Conservation (phyloP, 2,888 invertebrate species). For the Marronus borbonicus region DNA sequence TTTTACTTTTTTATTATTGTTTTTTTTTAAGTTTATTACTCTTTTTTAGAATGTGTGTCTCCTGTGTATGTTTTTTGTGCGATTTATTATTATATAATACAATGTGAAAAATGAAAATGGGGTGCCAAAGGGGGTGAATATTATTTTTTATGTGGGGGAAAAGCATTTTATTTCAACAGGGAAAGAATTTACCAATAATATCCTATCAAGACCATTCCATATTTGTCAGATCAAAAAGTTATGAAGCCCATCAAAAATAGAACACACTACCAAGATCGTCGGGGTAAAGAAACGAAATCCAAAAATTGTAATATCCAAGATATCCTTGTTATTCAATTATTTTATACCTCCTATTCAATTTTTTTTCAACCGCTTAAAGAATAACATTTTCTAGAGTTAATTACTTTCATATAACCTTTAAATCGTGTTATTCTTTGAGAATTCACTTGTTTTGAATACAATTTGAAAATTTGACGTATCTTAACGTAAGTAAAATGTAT, state of each 20-base stretch:
- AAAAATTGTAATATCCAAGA: neutral
- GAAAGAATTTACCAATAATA: neutral
- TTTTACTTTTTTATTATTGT: neutral
- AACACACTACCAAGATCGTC: neutral
- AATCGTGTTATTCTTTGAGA: neutral
- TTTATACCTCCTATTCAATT: neutral
- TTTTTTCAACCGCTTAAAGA: neutral
- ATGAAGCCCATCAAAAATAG: neutral
- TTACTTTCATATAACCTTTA: no score
- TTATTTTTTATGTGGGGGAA: neutral
- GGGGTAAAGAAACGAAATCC: neutral
- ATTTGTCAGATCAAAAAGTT: neutral
- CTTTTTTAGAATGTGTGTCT: conserved; percentile 19
- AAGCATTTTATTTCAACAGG: neutral
- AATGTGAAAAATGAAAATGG: neutral
- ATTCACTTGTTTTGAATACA: neutral
- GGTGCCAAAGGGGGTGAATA: no score
- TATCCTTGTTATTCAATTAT: neutral
- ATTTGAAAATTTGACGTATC: neutral
- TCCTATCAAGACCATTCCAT: conserved; percentile 1
- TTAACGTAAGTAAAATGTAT: no score
- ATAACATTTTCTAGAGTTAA: neutral
- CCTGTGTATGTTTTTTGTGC: conserved; percentile 15
- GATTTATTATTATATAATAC: neutral
- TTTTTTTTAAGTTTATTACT: conserved; percentile 2